Conservation (phyloP, 2,113 vertebrate genomes). For the Mustelus asterias region DNA sequence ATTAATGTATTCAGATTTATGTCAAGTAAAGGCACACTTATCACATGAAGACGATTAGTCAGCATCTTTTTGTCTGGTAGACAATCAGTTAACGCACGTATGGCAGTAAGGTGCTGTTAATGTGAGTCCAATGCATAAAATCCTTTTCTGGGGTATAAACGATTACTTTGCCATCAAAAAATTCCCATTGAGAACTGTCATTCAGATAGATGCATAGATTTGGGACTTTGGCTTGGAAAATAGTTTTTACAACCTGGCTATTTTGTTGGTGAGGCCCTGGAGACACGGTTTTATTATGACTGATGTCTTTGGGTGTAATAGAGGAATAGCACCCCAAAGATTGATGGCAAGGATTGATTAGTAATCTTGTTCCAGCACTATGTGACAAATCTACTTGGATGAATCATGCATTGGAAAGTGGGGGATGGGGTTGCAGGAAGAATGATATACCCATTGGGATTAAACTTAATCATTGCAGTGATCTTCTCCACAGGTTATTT, state of each 20-base stretch:
- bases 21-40: neutral
- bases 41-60: neutral
- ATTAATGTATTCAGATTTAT: neutral
- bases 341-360: constrained; percentile 53
- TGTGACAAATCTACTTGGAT: constrained; percentile 45
- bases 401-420: constrained; percentile 42
- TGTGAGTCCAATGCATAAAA: neutral
- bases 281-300: constrained; percentile 47
- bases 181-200: constrained; percentile 18
- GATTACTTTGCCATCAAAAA: neutral
- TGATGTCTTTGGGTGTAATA: constrained; percentile 51
- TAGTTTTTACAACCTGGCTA: constrained; percentile 43
- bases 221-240: constrained; percentile 38
- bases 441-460: neutral
- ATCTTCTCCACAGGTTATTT: neutral
- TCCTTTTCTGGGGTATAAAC: neutral
- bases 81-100: neutral
- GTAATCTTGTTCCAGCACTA: constrained; percentile 43
- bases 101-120: neutral
- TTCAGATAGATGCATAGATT: constrained; percentile 37
- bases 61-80: neutral
- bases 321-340: constrained; percentile 48
- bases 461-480: neutral
- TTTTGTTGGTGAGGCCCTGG: constrained; percentile 44
- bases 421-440: constrained; percentile 27